These are phyloP conservation scores for Tipula helvola DNA, from an alignment of 2,888 invertebrate species.

Conservation along the genomic window DNA sequence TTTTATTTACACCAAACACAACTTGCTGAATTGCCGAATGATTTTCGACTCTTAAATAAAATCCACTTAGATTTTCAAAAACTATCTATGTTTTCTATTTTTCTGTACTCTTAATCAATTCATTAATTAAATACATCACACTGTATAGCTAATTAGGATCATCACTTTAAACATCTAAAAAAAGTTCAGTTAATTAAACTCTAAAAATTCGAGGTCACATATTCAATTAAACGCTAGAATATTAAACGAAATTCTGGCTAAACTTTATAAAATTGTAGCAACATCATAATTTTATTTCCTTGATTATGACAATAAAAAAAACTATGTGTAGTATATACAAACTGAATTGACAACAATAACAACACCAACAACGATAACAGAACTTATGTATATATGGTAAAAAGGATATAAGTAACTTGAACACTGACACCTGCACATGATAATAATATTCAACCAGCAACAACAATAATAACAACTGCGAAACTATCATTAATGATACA, in stretches of 20 bases:
- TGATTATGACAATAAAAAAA: not conserved
- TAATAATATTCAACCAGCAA: not conserved
- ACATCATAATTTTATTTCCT: slow-evolving; percentile 4
- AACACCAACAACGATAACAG: not conserved
- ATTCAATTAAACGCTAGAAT: not conserved
- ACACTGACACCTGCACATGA: slow-evolving; percentile 4
- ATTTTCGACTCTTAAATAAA: not conserved
- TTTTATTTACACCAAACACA: not conserved
- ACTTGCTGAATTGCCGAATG: not conserved
- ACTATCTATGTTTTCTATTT: no score
- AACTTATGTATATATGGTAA: not conserved
- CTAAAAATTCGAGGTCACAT: not conserved
- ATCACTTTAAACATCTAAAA: not conserved
- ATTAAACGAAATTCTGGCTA: not conserved
- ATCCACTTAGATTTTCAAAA: no score
- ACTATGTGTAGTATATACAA: not conserved
- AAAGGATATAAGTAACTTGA: slow-evolving; percentile 4
- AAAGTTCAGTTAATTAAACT: not conserved
- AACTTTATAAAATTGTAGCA: not conserved
- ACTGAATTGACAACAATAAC: not conserved
- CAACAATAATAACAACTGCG: not conserved
- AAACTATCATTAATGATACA: not conserved
- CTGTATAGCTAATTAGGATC: not conserved
- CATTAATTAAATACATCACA: not conserved
- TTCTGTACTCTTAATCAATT: not conserved